These are phyloP conservation scores for Pteronura brasiliensis DNA, from an alignment of 2,113 vertebrate genomes.

Conservation along the genomic window DNA sequence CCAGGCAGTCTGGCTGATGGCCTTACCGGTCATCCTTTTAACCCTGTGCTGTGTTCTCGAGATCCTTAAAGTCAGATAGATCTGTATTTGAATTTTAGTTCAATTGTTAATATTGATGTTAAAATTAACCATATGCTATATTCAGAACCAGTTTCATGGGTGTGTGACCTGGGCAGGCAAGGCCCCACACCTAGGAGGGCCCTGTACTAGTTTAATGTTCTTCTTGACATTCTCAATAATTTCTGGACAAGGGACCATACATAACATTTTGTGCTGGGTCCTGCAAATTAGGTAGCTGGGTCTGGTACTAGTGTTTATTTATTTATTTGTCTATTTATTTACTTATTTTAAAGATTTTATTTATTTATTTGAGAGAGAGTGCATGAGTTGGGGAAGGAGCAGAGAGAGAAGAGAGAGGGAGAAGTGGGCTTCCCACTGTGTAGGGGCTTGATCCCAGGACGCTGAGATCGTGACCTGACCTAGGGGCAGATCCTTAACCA, in stretches of 20 bases:
- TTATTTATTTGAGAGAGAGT: neutral
- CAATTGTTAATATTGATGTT: accelerated
- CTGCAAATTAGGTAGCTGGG: neutral
- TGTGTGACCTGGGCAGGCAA: neutral
- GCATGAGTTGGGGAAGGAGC: neutral
- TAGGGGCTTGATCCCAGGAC: neutral
- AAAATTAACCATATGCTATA: neutral
- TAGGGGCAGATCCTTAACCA: neutral
- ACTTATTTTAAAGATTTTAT: neutral
- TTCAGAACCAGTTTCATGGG: neutral
- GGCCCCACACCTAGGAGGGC: neutral
- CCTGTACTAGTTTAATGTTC: neutral
- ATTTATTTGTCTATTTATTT: neutral
- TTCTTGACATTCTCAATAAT: neutral
- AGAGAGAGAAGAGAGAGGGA: neutral
- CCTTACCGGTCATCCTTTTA: neutral
- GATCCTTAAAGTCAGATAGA: neutral
- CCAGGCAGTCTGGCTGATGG: neutral
- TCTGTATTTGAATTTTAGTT: neutral
- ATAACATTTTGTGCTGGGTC: neutral
- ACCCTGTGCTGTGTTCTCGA: neutral
- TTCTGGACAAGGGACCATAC: neutral
- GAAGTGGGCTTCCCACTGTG: neutral
- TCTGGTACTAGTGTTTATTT: neutral
- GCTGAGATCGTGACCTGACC: neutral